phyloP scores from a whole-genome alignment of 2,888 invertebrate genomes.

The Drosophila fulvimacula region DNA sequence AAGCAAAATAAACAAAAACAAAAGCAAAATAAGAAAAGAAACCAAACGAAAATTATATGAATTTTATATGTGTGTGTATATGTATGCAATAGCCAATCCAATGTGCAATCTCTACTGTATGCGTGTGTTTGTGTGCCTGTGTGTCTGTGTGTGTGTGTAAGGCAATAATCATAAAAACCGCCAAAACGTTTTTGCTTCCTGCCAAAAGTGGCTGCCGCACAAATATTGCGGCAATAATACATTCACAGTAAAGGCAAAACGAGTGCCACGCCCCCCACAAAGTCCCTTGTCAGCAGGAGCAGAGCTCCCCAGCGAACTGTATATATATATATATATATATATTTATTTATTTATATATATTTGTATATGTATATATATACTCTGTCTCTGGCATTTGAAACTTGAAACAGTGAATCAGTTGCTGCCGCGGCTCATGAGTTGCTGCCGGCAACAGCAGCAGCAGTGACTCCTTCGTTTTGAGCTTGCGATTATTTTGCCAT shows the following conservation, averaged over 20 bases:
- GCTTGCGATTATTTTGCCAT: conserved; percentile 79
- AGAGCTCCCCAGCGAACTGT: conserved; percentile 7
- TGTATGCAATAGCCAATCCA: conserved; percentile 67
- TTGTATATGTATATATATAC: neutral
- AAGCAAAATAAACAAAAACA: conserved; percentile 12
- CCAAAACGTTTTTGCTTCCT: conserved; percentile 65
- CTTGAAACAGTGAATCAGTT: conserved; percentile 27
- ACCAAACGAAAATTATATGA: conserved; percentile 49
- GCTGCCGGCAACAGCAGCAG: conserved; percentile 14
- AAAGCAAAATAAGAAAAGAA: conserved; percentile 19
- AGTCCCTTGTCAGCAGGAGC: neutral
- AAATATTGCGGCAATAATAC: conserved; percentile 72
- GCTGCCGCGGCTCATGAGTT: conserved; percentile 21
- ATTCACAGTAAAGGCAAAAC: conserved; percentile 32
- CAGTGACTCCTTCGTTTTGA: conserved; percentile 42
- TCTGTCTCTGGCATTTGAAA: conserved; percentile 11
- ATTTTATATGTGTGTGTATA: conserved; percentile 41
- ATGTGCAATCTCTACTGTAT: conserved; percentile 69
- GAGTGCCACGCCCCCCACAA: neutral
- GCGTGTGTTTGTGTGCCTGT: conserved; percentile 19
- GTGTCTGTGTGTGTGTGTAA: conserved; percentile 26
- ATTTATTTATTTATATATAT: neutral
- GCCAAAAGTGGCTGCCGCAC: conserved; percentile 44
- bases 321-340: neutral
- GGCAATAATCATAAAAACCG: conserved; percentile 78